Evolutionary conservation across 2,888 invertebrate species (phyloP).

Genomic region (Tachystola acroxantha): DNA sequence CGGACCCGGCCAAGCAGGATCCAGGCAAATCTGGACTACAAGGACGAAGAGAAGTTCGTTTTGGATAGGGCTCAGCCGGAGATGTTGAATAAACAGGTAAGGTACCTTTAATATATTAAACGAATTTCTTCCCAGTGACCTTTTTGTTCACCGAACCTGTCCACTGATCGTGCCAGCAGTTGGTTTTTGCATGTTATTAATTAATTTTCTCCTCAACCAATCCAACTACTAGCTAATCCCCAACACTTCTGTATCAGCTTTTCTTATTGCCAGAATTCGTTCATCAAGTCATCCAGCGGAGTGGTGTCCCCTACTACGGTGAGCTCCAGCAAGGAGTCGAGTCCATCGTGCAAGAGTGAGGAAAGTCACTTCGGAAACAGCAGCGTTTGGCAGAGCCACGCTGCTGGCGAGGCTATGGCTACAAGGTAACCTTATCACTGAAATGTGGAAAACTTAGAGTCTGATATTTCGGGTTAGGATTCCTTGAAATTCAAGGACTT

Average conservation of each 20-base stretch:
- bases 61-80: slow-evolving; percentile 82
- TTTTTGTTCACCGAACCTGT: no score
- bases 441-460: no score
- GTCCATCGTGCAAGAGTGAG: slow-evolving; percentile 73
- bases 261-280: slow-evolving; percentile 50
- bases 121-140: no score
- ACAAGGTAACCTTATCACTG: slow-evolving; percentile 54
- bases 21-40: slow-evolving; percentile 46
- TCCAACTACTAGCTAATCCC: no score
- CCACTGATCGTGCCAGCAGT: no score
- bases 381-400: slow-evolving; percentile 67
- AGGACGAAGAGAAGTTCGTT: slow-evolving; percentile 83
- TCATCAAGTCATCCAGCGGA: slow-evolving; percentile 62
- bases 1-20: slow-evolving; percentile 59
- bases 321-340: slow-evolving; percentile 70
- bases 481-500: no score
- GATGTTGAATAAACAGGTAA: slow-evolving; percentile 69
- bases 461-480: no score
- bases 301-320: slow-evolving; percentile 62
- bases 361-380: slow-evolving; percentile 68
- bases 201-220: no score
- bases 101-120: no score
- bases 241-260: no score
- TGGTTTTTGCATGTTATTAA: no score
- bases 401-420: slow-evolving; percentile 76